Base-by-base conservation (phyloP, 2,797 vertebrate species). In the Botia almorhae region DNA sequence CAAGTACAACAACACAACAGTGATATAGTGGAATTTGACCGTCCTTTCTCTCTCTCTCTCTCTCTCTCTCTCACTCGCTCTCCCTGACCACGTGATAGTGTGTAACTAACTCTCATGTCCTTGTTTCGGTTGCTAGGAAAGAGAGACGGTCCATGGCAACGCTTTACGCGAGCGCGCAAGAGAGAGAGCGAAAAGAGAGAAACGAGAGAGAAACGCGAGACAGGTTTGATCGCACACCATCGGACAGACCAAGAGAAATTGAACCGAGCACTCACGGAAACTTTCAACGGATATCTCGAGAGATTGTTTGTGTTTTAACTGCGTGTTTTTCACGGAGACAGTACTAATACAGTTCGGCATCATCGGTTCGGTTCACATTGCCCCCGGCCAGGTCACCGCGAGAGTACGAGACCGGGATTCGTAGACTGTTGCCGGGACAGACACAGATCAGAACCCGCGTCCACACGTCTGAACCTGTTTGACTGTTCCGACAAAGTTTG, bases 51-150 rank as follows among this genome's bases (percentile, higher is more conserved):
- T 8, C 10, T 46, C 43, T 46, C 43, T 10, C 7, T 10, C 7
- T 46, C 43, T 46, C 10, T 46, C 43, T 10, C 43, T 39, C 36
- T 7, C 36, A 1, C 36, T 46, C 10, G 33, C 43, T 46, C 43
- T 46, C 43, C 10, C 43, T 46, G 8, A 91, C 89, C 90, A 90
- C 91, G 92, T 92, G 91, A 93, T 74, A 58, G 71, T 85, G 86
- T 82, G 80, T 71, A 26, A 26, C 23, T 26, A 63, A 77, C 83
- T 83, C 72, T 60, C 36, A n/a, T 77, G 78, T 87, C 90, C 82
- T 85, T 87, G 87, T 87, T 92, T 89, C 80, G 82, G 90, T 93
- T 91, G 87, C 84, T 86, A 86, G 87, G 87, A 74, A 76, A 75
- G 73, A 75, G 77, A 79, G 65, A 74, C 81, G 82, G 82, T 81